These are phyloP conservation scores for Nicator chloris DNA, from an alignment of 2,113 vertebrate genomes.

Conservation along the genomic window DNA sequence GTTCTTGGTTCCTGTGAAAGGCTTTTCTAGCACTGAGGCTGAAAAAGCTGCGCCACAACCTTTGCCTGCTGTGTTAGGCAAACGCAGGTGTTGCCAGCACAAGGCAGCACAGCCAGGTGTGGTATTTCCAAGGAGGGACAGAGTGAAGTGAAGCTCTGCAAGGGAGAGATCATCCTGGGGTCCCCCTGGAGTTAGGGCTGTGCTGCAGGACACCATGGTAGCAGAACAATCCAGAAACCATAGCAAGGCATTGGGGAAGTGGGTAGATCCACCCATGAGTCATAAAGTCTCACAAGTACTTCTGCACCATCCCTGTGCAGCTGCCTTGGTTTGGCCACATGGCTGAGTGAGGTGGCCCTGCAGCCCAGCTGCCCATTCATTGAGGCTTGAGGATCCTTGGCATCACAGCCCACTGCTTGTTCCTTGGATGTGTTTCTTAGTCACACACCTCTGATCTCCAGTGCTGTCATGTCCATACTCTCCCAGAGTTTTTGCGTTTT, in stretches of 20 bases:
- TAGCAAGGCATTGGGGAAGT: neutral
- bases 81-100: neutral
- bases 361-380: neutral
- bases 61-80: neutral
- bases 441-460: neutral
- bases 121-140: neutral
- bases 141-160: neutral
- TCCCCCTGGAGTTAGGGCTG: neutral
- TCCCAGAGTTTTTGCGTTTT: neutral
- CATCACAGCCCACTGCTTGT: neutral
- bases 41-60: neutral
- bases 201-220: neutral
- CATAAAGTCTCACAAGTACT: neutral
- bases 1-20: neutral
- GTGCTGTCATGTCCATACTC: neutral
- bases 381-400: neutral
- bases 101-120: neutral
- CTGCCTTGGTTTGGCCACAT: rapidly evolving
- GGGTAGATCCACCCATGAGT: neutral
- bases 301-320: neutral
- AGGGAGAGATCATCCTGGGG: neutral
- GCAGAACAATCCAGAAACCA: neutral
- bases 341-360: neutral
- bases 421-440: neutral
- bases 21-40: neutral